A percentile compares a stretch with the other conserved stretches of the same genome.
Evolutionary conservation across 1,140 invertebrate genomes (phyloP).

Genomic region (Saccostrea glomerata): DNA sequence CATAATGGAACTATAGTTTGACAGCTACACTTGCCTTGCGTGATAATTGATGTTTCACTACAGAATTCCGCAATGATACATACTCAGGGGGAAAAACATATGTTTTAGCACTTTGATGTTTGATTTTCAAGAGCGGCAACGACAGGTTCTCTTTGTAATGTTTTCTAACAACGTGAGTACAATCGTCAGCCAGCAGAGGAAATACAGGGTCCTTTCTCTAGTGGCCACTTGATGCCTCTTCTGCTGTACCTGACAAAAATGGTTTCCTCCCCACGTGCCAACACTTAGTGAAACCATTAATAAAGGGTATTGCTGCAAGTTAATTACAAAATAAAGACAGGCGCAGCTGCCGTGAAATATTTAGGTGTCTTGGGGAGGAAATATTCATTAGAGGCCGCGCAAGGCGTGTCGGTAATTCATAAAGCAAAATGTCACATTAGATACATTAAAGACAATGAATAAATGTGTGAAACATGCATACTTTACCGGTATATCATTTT

Average conservation of each 20-base stretch:
- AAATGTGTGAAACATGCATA: neutral
- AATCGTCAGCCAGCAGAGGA: neutral
- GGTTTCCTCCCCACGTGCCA: constrained; percentile 22
- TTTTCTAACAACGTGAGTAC: constrained; percentile 31
- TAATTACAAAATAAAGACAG: constrained; percentile 33
- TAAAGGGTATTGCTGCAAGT: constrained; percentile 27
- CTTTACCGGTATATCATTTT: too few species aligned
- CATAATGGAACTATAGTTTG: neutral
- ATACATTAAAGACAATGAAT: neutral
- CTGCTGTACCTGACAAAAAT: constrained; percentile 17
- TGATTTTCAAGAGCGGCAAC: neutral
- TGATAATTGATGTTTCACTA: constrained; percentile 34
- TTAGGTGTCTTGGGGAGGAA: neutral
- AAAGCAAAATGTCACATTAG: neutral
- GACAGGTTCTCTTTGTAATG: constrained; percentile 11
- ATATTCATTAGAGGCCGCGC: neutral
- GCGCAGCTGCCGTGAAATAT: neutral
- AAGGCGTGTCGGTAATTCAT: constrained; percentile 26
- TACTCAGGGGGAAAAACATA: constrained; percentile 1
- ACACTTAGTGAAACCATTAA: constrained; percentile 25
- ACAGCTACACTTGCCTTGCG: neutral
- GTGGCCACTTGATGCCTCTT: constrained; percentile 15
- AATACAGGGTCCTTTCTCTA: neutral
- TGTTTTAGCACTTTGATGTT: constrained; percentile 36
- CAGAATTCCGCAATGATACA: constrained; percentile 32